Conservation (phyloP, 2,113 vertebrate species). For the Marmota monax region DNA sequence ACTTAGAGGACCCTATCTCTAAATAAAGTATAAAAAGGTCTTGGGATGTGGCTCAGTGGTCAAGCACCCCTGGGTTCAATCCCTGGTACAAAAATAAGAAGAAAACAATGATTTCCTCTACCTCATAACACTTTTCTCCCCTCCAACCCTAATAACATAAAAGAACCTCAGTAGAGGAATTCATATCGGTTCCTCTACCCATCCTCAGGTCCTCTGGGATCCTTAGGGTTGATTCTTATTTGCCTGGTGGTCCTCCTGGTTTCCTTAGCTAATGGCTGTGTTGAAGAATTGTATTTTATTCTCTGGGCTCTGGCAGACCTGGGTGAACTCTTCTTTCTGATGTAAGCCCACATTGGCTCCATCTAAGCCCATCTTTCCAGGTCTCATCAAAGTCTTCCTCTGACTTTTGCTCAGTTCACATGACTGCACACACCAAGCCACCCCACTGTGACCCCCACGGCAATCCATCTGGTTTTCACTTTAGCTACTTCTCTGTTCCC, state of each 20-base stretch:
- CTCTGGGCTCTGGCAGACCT: not conserved
- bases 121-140: not conserved
- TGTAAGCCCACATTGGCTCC: not conserved
- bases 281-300: not conserved
- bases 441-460: no score
- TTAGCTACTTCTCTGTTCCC: not conserved
- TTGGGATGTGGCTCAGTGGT: no score
- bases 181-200: no score
- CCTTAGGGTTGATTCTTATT: not conserved
- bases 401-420: not conserved
- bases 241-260: no score
- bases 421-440: not conserved
- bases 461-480: not conserved
- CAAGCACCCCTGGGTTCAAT: no score
- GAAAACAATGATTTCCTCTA: not conserved
- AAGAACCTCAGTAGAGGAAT: not conserved
- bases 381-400: not conserved
- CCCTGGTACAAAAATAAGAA: no score
- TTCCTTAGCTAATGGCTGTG: not conserved
- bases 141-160: not conserved
- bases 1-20: no score
- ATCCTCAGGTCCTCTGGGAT: not conserved
- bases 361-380: not conserved
- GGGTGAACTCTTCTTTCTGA: not conserved
- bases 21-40: no score